Evolutionary conservation across 1,140 invertebrate species (phyloP).

Genomic region (Philotrypesis tridentata): DNA sequence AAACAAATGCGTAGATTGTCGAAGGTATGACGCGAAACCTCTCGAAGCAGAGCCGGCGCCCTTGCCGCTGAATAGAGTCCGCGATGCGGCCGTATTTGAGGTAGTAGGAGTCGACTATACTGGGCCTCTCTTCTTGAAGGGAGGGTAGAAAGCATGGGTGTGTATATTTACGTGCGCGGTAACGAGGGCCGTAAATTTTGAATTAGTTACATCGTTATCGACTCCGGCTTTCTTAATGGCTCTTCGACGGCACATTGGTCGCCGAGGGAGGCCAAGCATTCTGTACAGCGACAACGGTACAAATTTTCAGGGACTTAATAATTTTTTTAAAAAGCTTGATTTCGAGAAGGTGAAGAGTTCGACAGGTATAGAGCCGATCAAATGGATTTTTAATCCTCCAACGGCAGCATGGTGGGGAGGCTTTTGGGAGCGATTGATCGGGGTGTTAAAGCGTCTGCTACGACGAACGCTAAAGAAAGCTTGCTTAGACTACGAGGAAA

Average conservation of each 20-base stretch:
- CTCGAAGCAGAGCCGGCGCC: conserved; percentile 49
- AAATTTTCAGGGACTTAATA: no score
- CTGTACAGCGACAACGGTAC: no score
- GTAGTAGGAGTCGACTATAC: conserved; percentile 39
- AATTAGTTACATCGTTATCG: neutral
- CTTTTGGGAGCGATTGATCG: neutral
- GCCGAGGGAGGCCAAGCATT: neutral
- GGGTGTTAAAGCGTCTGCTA: conserved; percentile 4
- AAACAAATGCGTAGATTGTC: conserved; percentile 28
- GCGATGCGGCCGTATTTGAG: conserved; percentile 53
- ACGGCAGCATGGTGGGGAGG: no score
- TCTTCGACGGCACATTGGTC: neutral
- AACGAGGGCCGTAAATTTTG: neutral
- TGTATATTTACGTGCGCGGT: neutral
- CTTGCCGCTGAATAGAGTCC: conserved; percentile 50
- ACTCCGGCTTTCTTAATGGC: no score
- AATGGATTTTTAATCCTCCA: no score
- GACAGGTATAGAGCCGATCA: no score
- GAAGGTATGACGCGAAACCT: neutral
- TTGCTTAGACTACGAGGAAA: conserved; percentile 40
- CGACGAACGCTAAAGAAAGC: conserved; percentile 51
- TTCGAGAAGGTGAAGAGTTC: no score
- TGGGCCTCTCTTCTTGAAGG: neutral
- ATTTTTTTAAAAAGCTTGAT: no score
- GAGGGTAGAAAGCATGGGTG: conserved; percentile 8